Conservation (phyloP, 2,888 invertebrate genomes). For the Lithophane socia region DNA sequence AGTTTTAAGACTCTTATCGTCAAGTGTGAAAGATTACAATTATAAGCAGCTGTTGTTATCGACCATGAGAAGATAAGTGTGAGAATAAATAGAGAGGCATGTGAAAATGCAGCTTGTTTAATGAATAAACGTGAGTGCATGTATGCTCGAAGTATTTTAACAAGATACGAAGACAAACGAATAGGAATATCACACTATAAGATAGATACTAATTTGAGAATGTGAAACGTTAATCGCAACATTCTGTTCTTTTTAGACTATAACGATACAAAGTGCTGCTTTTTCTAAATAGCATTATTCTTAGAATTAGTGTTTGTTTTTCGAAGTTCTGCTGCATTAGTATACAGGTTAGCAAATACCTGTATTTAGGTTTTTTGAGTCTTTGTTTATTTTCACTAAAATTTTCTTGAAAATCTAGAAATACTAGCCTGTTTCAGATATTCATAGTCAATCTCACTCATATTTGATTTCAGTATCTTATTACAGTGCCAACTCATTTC, state of each 20-base stretch:
- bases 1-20: constrained; percentile 63
- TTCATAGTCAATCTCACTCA: neutral
- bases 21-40: constrained; percentile 64
- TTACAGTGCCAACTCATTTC: too few relatives aligned
- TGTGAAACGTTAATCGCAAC: constrained; percentile 22
- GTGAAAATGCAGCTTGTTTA: constrained; percentile 71
- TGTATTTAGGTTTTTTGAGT: too few relatives aligned
- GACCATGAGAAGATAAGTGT: constrained; percentile 73
- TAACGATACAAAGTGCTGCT: neutral
- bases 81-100: constrained; percentile 75
- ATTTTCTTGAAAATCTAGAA: neutral
- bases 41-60: constrained; percentile 60
- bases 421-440: neutral
- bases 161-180: constrained; percentile 22
- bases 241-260: constrained; percentile 3
- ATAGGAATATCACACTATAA: constrained; percentile 22
- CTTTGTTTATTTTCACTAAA: neutral
- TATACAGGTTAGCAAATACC: too few relatives aligned
- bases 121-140: constrained; percentile 37
- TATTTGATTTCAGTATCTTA: neutral
- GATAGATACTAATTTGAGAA: constrained; percentile 28
- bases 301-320: neutral
- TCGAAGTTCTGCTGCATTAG: neutral
- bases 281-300: neutral
- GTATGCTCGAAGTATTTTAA: constrained; percentile 35